Evolutionary conservation across 2,888 invertebrate genomes (phyloP), one percentile per base, ranked within the genome.

Genomic region (Spisula solida): DNA sequence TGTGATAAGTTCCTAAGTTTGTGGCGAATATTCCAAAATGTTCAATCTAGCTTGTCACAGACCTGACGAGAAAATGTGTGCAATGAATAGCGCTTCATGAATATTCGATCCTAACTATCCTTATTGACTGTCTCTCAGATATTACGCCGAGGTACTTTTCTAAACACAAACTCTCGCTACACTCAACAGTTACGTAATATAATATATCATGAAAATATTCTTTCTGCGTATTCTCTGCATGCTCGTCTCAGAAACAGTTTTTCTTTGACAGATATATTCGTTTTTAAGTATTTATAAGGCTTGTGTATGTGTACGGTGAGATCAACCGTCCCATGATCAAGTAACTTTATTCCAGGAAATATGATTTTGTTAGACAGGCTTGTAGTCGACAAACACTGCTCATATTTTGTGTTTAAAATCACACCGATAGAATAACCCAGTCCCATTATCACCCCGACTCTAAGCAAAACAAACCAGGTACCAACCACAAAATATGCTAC

Each of bases 101-200:
- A 75, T 75, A 75, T 75, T 75, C 75, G 75, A 75, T 75, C 31
- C 75, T 75, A 34, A 66, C 31, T 34, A 75, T 75, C 75, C 31
- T 41, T 75, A 75, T 75, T 75, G 75, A 75, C 75, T 75, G 75
- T 31, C 75, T 29, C 75, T 34, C 75, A 0, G 75, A 75, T 25
- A 6, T 1, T 34, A 31, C 75, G 14, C 31, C 29, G 12, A 41
- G 29, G 16, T 75, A 31, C 75, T 34, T 75, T 75, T 31, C 16
- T 31, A 31, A 75, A 75, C 75, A 75, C 34, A 16, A 60, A 31
- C 75, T 75, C 34, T 75, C 75, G 31, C 60, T 25, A 66, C 60
- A 25, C n/a, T 25, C 10, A 25, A 25, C 25, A 2, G 25, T 66
- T 66, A 66, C 60, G 60, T 66, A 66, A 66, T 66, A 66, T 66